A percentile compares a stretch with the other conserved stretches of the same genome.
These are phyloP conservation scores for Boloria euphrosyne DNA, from an alignment of 2,888 invertebrate genomes.

Conservation along the genomic window DNA sequence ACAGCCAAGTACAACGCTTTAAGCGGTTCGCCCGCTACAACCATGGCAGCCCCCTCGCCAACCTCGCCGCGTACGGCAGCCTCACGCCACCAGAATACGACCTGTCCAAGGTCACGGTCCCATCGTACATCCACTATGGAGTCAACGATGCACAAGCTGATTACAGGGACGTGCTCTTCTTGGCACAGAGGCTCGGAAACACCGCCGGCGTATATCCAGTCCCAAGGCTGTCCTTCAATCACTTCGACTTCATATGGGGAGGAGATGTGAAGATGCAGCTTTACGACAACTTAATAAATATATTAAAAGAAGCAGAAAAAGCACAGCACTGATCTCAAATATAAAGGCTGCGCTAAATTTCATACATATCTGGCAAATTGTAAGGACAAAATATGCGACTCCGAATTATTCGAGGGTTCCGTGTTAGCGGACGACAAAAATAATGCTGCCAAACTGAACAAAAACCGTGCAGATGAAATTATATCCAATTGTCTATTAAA, in stretches of 20 bases:
- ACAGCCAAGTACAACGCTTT: conserved; percentile 82
- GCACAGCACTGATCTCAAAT: neutral
- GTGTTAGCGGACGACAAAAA: no score
- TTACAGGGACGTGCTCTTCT: conserved; percentile 70
- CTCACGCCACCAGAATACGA: conserved; percentile 80
- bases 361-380: no score
- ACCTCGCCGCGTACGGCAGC: conserved; percentile 76
- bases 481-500: no score
- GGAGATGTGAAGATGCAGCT: conserved; percentile 78
- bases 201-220: conserved; percentile 78
- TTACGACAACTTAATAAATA: conserved; percentile 75
- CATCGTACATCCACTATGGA: conserved; percentile 83
- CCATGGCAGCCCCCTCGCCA: conserved; percentile 48
- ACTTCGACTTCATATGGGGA: conserved; percentile 86
- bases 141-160: conserved; percentile 83
- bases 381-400: no score
- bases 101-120: conserved; percentile 75
- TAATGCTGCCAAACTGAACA: no score
- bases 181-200: conserved; percentile 72
- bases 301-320: conserved; percentile 59
- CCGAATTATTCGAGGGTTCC: no score
- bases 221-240: conserved; percentile 82
- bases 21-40: conserved; percentile 64
- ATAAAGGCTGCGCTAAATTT: no score
- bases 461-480: no score